Conservation (phyloP, 2,113 vertebrate species). For the Craseonycteris thonglongyai region DNA sequence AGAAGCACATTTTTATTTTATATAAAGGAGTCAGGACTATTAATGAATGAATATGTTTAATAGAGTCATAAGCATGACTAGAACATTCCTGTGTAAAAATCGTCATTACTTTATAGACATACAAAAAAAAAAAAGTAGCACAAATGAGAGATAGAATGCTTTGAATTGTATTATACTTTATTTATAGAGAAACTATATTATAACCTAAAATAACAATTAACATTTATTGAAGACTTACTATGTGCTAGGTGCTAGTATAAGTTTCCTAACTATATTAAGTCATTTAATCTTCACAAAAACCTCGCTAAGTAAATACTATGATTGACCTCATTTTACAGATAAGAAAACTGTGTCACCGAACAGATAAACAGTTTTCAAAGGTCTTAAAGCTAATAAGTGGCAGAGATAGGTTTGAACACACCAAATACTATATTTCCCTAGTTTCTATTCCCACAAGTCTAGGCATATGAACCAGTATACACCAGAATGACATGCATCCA, state of each 20-base stretch:
- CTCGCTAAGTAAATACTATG: background rate
- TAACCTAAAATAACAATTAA: background rate
- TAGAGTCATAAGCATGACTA: background rate
- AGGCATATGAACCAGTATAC: background rate
- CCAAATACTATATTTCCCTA: background rate
- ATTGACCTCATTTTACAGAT: background rate
- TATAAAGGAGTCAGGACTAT: background rate
- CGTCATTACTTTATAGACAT: background rate
- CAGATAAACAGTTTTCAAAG: background rate
- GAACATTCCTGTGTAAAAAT: background rate
- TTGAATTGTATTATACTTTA: background rate
- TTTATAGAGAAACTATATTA: background rate
- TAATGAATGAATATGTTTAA: background rate
- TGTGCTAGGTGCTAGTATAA: background rate
- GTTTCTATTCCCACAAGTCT: background rate
- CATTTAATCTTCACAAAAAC: background rate
- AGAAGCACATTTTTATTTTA: background rate
- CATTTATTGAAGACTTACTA: background rate
- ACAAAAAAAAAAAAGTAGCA: background rate
- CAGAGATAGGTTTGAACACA: background rate
- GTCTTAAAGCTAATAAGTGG: background rate
- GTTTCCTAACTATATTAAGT: background rate
- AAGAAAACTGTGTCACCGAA: background rate
- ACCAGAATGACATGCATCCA: background rate
- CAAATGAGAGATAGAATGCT: background rate